Base-by-base conservation (phyloP, 2,113 vertebrate species). In the Loxodonta africana region DNA sequence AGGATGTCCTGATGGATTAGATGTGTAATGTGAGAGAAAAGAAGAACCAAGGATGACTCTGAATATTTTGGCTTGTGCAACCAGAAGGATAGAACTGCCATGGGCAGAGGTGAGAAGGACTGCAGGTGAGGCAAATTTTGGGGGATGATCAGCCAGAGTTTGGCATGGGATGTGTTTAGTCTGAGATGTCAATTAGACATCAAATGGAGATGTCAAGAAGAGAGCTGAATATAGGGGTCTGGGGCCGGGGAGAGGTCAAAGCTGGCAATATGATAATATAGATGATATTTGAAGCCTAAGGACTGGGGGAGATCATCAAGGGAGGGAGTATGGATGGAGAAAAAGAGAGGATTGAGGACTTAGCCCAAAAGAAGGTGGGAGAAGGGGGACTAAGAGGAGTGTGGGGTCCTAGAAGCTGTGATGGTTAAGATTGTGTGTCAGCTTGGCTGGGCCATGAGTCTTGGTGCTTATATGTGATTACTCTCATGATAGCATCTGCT, bases 261-360 rank as follows among this genome's bases (percentile, higher is more conserved):
- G 30, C 60, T 20, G 62, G 8, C 30, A 67, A 2, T 2, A 1
- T 5, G 60, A 25, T 6, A 5, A 30, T 41, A 17, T 18, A 41
- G 10, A 62, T 1, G 0, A 0, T 41, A 3, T 21, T 23, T 21
- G 11, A 65, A 83, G 25, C n/a, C 8, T 8, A 0, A 30, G 74
- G 57, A 21, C 60, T 41, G 48, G 60, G 46, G 18, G 41, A 33
- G 41, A 17, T 9, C 53, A 14, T 26, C 20, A 60, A 23, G 2
- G 23, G 8, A 2, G 8, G 21, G 33, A 53, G 48, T 2, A 14
- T 0, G 17, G 25, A 37, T 2, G 30, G 57, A n/a, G 48, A 65
- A 9, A 9, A 51, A 41, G n/a, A 57, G n/a, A 83, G 53, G 25
- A 9, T 5, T 1, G 15, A 53, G 85, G 37, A 63, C 4, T 2